Percentiles rank a stretch among this genome's conserved stretches.
phyloP scores from a whole-genome alignment of 2,888 invertebrate genomes.

The Geophilus truncorum region DNA sequence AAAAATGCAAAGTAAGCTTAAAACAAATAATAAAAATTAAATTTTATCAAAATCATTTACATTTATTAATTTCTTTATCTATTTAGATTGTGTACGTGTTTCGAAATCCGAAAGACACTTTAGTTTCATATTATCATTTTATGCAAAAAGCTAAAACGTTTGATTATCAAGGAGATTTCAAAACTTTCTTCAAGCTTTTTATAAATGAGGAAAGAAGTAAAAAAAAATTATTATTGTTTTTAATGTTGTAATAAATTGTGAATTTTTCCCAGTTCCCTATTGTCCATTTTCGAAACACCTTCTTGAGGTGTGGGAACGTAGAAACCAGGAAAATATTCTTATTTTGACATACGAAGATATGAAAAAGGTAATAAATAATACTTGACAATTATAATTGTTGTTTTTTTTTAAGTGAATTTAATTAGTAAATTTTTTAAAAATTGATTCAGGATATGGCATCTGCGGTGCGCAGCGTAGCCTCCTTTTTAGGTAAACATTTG shows the following conservation, averaged over 20 bases:
- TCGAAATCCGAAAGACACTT: constrained; percentile 79
- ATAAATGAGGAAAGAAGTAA: not conserved
- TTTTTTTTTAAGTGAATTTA: not conserved
- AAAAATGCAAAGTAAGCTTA: constrained; percentile 38
- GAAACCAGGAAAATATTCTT: constrained; percentile 34
- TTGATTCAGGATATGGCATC: constrained; percentile 61
- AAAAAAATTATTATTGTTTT: no score
- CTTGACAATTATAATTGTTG: not conserved
- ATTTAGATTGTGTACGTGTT: constrained; percentile 77
- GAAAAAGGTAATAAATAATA: constrained; percentile 31
- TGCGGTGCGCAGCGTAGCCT: constrained; percentile 63
- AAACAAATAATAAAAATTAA: not conserved
- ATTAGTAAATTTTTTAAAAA: not conserved
- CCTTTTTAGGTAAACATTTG: constrained; percentile 63
- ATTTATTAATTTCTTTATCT: not conserved
- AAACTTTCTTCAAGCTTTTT: not conserved
- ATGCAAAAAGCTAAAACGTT: constrained; percentile 57
- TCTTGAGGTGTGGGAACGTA: constrained; percentile 33
- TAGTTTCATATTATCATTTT: constrained; percentile 76
- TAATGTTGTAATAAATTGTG: no score
- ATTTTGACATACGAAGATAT: constrained; percentile 34
- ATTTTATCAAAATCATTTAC: no score
- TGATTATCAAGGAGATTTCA: constrained; percentile 35
- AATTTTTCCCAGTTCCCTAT: constrained; percentile 32
- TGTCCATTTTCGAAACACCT: constrained; percentile 33